Conservation (phyloP, 2,113 vertebrate genomes). For the Pristiophorus japonicus region DNA sequence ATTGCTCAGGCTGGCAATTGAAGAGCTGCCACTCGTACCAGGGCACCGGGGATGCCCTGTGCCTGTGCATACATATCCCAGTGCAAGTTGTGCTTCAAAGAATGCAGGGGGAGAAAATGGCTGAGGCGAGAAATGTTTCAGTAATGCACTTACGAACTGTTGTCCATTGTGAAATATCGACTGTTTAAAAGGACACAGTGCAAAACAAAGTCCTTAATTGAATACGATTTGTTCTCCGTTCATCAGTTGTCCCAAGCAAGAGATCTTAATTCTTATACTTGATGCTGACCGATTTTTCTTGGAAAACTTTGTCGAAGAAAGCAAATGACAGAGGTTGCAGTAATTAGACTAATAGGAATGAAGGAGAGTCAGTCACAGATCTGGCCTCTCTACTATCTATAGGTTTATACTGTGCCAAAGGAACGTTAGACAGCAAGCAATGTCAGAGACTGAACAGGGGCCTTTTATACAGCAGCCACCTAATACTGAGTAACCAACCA, state of each 20-base stretch:
- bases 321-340: not conserved
- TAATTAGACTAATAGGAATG: not conserved
- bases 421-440: not conserved
- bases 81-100: not conserved
- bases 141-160: not conserved
- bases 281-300: constrained; percentile 8
- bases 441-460: not conserved
- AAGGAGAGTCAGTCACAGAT: not conserved
- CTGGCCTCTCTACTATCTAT: not conserved
- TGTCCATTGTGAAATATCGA: not conserved
- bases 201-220: not conserved
- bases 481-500: not conserved
- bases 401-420: not conserved
- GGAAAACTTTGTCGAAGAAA: not conserved
- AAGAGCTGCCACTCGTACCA: not conserved
- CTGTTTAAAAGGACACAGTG: not conserved
- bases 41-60: no score
- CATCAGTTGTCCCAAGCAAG: not conserved
- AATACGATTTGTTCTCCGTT: not conserved
- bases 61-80: not conserved
- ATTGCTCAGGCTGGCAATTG: not conserved
- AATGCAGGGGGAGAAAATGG: not conserved
- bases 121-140: not conserved
- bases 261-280: not conserved
- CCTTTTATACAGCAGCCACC: not conserved